These are phyloP conservation scores for Balanococcus diminutus DNA, from an alignment of 2,888 invertebrate species.

Conservation along the genomic window DNA sequence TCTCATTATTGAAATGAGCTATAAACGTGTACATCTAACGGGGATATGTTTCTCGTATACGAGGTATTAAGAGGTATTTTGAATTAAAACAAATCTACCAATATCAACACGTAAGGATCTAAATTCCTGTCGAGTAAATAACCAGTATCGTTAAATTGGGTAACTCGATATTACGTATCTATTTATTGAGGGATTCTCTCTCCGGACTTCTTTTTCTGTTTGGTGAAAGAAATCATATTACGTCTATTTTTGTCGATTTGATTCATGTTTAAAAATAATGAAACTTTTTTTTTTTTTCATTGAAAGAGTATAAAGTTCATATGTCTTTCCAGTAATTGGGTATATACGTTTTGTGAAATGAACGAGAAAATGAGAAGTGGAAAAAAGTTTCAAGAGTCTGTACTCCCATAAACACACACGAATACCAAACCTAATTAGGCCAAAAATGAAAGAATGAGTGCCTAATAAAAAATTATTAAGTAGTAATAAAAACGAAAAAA, in stretches of 20 bases:
- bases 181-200: background rate
- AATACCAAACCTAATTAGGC: background rate
- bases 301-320: background rate
- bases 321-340: background rate
- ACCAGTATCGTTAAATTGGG: background rate
- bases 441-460: background rate
- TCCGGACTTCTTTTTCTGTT: background rate
- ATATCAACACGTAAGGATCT: background rate
- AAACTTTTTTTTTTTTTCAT: background rate
- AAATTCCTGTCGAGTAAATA: background rate
- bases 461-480: conserved; percentile 1
- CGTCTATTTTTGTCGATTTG: too few species aligned
- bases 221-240: background rate
- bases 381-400: background rate
- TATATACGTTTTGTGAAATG: too few species aligned
- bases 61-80: background rate
- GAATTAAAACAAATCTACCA: background rate
- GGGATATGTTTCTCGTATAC: background rate
- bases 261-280: background rate
- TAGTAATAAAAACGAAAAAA: background rate
- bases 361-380: background rate
- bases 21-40: background rate
- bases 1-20: conserved; percentile 14
- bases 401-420: background rate
- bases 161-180: conserved; percentile 11